Percentiles rank a stretch among this genome's conserved stretches.
Evolutionary conservation across 2,888 invertebrate species (phyloP).

Genomic region (Morinoia aosen): DNA sequence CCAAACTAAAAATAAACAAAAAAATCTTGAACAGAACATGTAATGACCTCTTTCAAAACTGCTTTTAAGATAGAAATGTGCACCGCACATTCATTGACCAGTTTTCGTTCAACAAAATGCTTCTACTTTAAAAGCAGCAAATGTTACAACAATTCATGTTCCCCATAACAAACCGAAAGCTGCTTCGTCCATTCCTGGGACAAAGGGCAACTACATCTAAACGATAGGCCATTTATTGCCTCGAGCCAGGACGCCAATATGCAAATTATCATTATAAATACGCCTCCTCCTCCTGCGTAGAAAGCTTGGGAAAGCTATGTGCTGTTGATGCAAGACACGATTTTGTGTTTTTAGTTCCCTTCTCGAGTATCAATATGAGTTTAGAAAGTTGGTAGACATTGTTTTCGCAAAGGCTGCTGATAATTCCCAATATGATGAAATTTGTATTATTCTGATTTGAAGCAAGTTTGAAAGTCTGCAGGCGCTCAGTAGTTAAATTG

Average conservation of each 20-base stretch:
- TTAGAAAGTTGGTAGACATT: neutral
- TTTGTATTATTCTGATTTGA: neutral
- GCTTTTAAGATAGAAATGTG: neutral
- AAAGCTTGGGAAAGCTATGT: neutral
- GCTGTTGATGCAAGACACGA: neutral
- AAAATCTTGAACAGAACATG: neutral
- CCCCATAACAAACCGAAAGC: neutral
- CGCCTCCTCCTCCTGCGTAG: neutral
- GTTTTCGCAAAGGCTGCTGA: neutral
- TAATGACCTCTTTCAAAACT: neutral
- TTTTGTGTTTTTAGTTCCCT: neutral
- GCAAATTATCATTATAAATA: neutral
- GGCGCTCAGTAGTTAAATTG: neutral
- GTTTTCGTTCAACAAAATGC: too few relatives aligned
- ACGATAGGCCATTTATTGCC: neutral
- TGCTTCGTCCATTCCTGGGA: neutral
- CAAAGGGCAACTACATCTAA: neutral
- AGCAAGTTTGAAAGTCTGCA: neutral
- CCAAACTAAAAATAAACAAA: neutral
- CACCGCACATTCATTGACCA: neutral
- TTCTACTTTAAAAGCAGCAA: too few relatives aligned
- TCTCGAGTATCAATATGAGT: neutral
- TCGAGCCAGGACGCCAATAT: neutral
- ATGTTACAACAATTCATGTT: neutral
- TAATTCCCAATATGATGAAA: neutral